A percentile compares a stretch with the other conserved stretches of the same genome.
Evolutionary conservation across 2,113 vertebrate species (phyloP).

Genomic region (Chionomys nivalis): DNA sequence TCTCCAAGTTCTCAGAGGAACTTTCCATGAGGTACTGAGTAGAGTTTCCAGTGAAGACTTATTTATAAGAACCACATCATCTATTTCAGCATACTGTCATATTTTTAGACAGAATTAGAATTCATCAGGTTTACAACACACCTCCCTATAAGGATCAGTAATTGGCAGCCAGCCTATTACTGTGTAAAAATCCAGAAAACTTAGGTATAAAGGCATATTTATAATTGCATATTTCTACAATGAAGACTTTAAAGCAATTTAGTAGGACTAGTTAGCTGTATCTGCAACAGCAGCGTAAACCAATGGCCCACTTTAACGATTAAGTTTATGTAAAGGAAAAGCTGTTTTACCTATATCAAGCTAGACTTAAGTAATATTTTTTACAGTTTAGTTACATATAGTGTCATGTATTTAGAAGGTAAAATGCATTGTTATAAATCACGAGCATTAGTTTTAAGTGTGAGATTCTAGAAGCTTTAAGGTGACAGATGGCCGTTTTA

Average conservation of each 20-base stretch:
- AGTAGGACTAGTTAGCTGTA: not conserved
- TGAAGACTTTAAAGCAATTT: conserved; percentile 55
- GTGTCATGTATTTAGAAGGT: not conserved
- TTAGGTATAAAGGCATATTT: not conserved
- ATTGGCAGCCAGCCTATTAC: not conserved
- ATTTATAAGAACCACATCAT: not conserved
- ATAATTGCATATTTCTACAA: not conserved
- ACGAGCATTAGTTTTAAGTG: not conserved
- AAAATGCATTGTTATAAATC: conserved; percentile 17
- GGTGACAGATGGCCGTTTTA: conserved; percentile 28
- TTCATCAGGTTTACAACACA: not conserved
- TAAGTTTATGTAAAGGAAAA: too few relatives aligned
- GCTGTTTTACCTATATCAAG: too few relatives aligned
- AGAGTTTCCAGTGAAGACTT: not conserved
- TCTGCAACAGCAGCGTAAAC: not conserved
- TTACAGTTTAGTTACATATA: too few relatives aligned
- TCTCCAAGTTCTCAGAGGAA: not conserved
- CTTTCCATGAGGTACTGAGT: not conserved
- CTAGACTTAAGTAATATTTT: too few relatives aligned
- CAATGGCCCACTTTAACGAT: too few relatives aligned
- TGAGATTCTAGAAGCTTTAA: not conserved
- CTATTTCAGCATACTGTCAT: not conserved
- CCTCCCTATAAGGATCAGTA: not conserved
- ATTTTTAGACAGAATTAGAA: not conserved
- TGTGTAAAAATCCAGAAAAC: not conserved